A percentile compares a stretch with the other conserved stretches of the same genome.
phyloP scores from a whole-genome alignment of 2,797 vertebrate genomes.

The Halcyon badia region DNA sequence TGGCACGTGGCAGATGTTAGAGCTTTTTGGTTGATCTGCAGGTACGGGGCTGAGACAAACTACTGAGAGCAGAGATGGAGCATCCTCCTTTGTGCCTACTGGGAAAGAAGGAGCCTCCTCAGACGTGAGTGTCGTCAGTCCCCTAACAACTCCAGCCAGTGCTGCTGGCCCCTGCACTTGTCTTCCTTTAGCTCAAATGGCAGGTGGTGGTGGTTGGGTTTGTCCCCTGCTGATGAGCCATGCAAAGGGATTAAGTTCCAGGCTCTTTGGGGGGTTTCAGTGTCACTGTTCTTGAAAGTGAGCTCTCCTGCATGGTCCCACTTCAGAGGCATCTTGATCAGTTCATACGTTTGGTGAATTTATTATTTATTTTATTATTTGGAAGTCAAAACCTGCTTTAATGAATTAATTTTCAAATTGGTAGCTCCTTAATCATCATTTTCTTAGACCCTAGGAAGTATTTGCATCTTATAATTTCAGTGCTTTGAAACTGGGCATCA shows the following conservation, averaged over 20 bases:
- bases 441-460: background rate
- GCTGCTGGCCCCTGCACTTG: background rate
- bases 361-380: background rate
- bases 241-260: background rate
- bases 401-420: constrained; percentile 3
- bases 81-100: background rate
- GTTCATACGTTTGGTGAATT: background rate
- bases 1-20: background rate
- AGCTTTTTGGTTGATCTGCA: background rate
- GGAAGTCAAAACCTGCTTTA: background rate
- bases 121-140: accelerated
- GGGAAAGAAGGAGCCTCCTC: background rate
- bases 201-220: background rate
- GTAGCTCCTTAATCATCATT: background rate
- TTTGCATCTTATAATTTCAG: background rate
- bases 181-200: background rate
- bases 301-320: background rate
- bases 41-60: accelerated
- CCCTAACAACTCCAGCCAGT: background rate
- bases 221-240: background rate
- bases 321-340: background rate
- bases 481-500: constrained; percentile 30
- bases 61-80: background rate
- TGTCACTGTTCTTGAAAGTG: background rate
- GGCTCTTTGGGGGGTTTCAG: background rate